phyloP scores from a whole-genome alignment of 1,140 invertebrate genomes.

The Drosophila obscura region DNA sequence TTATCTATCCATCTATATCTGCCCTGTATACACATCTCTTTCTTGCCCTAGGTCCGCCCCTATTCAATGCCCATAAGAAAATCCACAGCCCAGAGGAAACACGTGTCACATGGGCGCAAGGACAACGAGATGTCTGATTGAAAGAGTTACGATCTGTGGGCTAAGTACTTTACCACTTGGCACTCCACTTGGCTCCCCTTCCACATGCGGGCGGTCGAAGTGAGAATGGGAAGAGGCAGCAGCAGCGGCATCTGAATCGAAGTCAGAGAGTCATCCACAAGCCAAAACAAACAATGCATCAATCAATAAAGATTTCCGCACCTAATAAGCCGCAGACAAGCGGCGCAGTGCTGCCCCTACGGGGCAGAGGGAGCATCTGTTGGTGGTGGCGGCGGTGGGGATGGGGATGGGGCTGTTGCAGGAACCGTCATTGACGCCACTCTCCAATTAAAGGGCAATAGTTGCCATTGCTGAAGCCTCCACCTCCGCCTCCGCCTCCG shows the following conservation, averaged over 20 bases:
- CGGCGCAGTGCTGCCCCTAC: neutral
- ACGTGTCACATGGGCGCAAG: conserved; percentile 1
- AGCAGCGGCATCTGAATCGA: neutral
- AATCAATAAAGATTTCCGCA: conserved; percentile 82
- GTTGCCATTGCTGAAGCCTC: conserved; percentile 32
- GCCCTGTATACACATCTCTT: no score
- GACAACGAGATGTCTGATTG: conserved; percentile 38
- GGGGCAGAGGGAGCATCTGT: neutral
- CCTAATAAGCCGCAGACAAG: conserved; percentile 75
- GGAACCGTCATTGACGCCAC: conserved; percentile 65
- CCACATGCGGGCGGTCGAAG: conserved; percentile 60
- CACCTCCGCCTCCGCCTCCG: conserved; percentile 32
- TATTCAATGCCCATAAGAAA: neutral
- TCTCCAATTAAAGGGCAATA: conserved; percentile 75
- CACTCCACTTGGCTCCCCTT: neutral
- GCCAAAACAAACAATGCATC: conserved; percentile 77
- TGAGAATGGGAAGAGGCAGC: neutral
- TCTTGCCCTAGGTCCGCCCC: conserved; percentile 9
- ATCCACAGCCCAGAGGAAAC: conserved; percentile 4
- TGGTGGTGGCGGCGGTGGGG: neutral
- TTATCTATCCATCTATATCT: neutral
- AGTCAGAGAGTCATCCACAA: conserved; percentile 47
- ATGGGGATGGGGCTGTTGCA: neutral
- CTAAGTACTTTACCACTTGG: conserved; percentile 42
- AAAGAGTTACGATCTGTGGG: conserved; percentile 67